Conservation (phyloP, 2,113 vertebrate genomes). For the Todiramphus saurophagus region DNA sequence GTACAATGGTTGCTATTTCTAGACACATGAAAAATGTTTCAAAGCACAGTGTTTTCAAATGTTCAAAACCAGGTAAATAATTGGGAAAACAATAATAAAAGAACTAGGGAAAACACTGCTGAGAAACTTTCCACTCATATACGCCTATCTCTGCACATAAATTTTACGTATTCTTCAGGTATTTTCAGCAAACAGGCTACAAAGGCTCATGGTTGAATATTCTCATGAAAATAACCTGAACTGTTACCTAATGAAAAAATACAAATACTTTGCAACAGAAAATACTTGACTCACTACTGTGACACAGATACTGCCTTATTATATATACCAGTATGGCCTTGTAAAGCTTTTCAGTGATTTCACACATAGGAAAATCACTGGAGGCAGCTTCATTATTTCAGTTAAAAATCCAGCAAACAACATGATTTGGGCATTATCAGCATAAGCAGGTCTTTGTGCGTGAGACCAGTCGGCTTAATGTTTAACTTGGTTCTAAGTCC, state of each 20-base stretch:
- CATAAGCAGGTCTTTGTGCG: not conserved
- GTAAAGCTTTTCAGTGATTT: not conserved
- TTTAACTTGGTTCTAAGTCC: not conserved
- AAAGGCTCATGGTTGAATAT: not conserved
- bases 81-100: slow-evolving; percentile 20
- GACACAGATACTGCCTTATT: not conserved
- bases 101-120: not conserved
- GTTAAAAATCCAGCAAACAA: not conserved
- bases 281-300: not conserved
- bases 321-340: not conserved
- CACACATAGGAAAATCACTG: not conserved
- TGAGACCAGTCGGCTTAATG: not conserved
- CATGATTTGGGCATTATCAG: not conserved
- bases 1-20: slow-evolving; percentile 62
- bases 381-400: not conserved
- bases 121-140: not conserved
- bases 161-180: not conserved
- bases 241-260: not conserved
- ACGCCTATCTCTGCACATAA: not conserved
- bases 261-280: not conserved
- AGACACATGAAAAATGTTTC: not conserved
- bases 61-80: slow-evolving; percentile 11
- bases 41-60: not conserved
- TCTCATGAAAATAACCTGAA: not conserved
- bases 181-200: not conserved